phyloP scores from a whole-genome alignment of 92 coral and sea anemone genomes.

The Epizoanthus ramosus region DNA sequence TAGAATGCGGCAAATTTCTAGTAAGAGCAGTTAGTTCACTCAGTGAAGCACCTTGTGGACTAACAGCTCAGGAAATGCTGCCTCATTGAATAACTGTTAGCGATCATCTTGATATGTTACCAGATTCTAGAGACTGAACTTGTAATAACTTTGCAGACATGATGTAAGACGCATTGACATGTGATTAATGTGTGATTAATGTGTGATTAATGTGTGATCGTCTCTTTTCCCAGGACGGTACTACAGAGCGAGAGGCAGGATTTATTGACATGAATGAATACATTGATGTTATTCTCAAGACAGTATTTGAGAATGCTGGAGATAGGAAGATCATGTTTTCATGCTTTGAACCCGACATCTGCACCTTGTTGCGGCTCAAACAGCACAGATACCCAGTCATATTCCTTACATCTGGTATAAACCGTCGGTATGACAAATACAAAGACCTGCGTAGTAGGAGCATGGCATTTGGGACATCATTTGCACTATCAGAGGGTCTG shows the following conservation, averaged over 20 bases:
- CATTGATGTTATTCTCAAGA: slow-evolving; percentile 55
- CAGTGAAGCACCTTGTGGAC: too few relatives aligned
- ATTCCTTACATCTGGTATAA: slow-evolving; percentile 45
- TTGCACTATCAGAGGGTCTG: slow-evolving; percentile 50
- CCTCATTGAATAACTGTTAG: too few relatives aligned
- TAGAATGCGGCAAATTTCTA: too few relatives aligned
- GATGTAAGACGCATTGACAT: not conserved
- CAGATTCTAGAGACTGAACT: too few relatives aligned
- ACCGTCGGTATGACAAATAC: slow-evolving; percentile 36
- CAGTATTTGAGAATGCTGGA: slow-evolving; percentile 58
- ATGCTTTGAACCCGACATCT: slow-evolving; percentile 64
- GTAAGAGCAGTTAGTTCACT: too few relatives aligned
- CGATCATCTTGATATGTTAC: too few relatives aligned
- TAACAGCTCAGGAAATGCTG: too few relatives aligned
- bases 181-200: not conserved
- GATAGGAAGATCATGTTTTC: slow-evolving; percentile 47
- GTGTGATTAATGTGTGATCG: not conserved
- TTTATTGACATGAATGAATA: slow-evolving; percentile 46
- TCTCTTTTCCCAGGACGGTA: not conserved
- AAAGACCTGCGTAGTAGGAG: slow-evolving; percentile 53
- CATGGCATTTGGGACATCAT: slow-evolving; percentile 48
- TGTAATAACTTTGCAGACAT: too few relatives aligned
- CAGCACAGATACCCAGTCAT: slow-evolving; percentile 57
- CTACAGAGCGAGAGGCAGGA: slow-evolving; percentile 23
- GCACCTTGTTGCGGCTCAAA: slow-evolving; percentile 53